A percentile compares a stretch with the other conserved stretches of the same genome.
These are phyloP conservation scores for Leptopterna dolabrata DNA, from an alignment of 2,888 invertebrate genomes.

Conservation along the genomic window DNA sequence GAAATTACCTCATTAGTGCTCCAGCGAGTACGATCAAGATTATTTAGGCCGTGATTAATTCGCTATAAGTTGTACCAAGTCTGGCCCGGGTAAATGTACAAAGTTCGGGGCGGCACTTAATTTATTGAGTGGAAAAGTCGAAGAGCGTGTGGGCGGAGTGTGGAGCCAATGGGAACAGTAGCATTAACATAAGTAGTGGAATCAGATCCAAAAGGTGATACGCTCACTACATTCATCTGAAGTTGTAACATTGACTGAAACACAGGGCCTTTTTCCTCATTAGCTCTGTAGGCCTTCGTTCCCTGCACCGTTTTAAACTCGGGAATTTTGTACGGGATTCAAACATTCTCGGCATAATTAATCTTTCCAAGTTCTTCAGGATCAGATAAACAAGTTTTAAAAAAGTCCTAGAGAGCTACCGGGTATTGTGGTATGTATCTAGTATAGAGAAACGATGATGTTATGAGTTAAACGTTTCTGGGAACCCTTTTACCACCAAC, in stretches of 20 bases:
- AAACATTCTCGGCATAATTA: not conserved
- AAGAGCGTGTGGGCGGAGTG: not conserved
- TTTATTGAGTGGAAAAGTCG: not conserved
- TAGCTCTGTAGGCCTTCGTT: not conserved
- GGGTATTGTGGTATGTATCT: too few relatives aligned
- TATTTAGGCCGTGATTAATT: slow-evolving; percentile 23
- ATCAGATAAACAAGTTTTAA: not conserved
- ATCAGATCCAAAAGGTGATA: slow-evolving; percentile 23
- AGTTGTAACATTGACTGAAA: slow-evolving; percentile 15
- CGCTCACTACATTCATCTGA: slow-evolving; percentile 30
- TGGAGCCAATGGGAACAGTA: slow-evolving; percentile 37
- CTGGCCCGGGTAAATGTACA: not conserved
- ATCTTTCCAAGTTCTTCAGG: not conserved
- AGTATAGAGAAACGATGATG: too few relatives aligned
- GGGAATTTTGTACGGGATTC: not conserved
- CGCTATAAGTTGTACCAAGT: slow-evolving; percentile 2
- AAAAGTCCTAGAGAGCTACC: too few relatives aligned
- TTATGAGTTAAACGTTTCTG: too few relatives aligned
- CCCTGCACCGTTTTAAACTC: not conserved
- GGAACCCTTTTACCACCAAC: too few relatives aligned
- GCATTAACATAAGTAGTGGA: slow-evolving; percentile 47
- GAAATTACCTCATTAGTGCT: not conserved
- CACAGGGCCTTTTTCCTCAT: not conserved
- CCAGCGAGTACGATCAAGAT: not conserved
- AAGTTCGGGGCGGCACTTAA: not conserved